phyloP scores from a whole-genome alignment of 2,797 vertebrate genomes.

The Tapera naevia region DNA sequence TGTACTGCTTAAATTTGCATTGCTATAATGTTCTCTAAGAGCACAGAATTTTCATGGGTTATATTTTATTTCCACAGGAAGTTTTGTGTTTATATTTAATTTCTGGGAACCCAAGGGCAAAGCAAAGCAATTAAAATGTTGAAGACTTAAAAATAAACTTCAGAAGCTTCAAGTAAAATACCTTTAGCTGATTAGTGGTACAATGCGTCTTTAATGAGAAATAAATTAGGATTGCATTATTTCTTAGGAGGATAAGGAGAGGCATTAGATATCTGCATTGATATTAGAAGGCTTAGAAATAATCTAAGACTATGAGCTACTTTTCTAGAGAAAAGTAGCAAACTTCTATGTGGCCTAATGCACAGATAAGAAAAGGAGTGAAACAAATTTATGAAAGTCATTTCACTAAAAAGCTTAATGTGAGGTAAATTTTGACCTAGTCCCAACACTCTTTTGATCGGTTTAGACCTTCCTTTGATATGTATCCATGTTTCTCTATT shows the following conservation, averaged over 20 bases:
- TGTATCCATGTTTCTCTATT: background rate
- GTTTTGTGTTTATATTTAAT: conserved; percentile 27
- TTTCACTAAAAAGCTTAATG: background rate
- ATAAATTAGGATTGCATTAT: conserved; percentile 43
- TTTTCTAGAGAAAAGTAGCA: background rate
- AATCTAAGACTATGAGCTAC: background rate
- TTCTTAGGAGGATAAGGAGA: conserved; percentile 34
- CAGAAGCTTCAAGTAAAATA: conserved; percentile 52
- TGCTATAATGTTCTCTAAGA: background rate
- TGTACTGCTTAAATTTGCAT: background rate
- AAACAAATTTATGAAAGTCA: background rate
- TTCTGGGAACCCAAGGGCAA: conserved; percentile 52
- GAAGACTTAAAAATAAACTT: conserved; percentile 60
- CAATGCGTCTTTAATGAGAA: conserved; percentile 63
- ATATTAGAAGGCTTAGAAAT: conserved; percentile 29
- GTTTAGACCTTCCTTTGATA: background rate
- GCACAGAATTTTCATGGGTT: background rate
- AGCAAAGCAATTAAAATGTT: conserved; percentile 52
- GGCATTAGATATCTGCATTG: conserved; percentile 24
- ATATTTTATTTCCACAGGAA: conserved; percentile 16
- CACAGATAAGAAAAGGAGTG: background rate
- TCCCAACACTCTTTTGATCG: background rate
- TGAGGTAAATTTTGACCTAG: background rate
- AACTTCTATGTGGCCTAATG: background rate
- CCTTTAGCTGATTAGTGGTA: conserved; percentile 56